Evolutionary conservation across 2,113 vertebrate genomes (phyloP), one percentile per base, ranked within the genome.

Genomic region (Orientallactaga bullata): DNA sequence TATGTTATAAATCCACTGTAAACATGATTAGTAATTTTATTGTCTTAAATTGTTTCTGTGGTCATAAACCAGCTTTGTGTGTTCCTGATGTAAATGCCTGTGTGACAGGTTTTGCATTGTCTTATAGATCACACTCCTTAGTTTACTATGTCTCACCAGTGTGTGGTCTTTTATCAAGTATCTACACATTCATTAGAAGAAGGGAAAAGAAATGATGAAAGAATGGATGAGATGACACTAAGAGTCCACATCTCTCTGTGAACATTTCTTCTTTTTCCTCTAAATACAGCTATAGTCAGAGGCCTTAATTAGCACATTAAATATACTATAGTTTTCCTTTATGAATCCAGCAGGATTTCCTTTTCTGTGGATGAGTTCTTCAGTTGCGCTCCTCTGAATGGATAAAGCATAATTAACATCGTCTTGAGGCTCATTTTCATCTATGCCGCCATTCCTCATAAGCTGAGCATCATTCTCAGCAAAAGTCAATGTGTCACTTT

Each of bases 401-500:
- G 98, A 97, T 97, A 96, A 96, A 98, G 96, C 89, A 79, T 98
- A 98, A 98, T 98, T 98, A 98, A 97, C 97, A 95, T 96, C 96
- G 98, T 98, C 98, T 98, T 90, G 96, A 97, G 98, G 98, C 98
- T 98, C 96, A 98, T 98, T 98, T 97, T 97, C 98, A 96, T 97
- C 97, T 97, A 95, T 39, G 66, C 97, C 88, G 91, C 97, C 96
- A 89, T 97, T 95, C 95, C 97, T 95, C 85, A 30, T 97, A 95
- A 97, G 96, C 91, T 3, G 82, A 95, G 96, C 97, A 97, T 98
- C 96, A 95, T 94, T 98, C 97, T 97, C 97, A 60, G 96, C 93
- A 95, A 98, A 98, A 98, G 98, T 97, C 98, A 98, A 96, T 92
- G 97, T 98, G 98, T 98, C 98, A 97, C 97, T 98, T 98, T 98